phyloP scores from a whole-genome alignment of 2,797 vertebrate genomes.

The Sebastes minor region DNA sequence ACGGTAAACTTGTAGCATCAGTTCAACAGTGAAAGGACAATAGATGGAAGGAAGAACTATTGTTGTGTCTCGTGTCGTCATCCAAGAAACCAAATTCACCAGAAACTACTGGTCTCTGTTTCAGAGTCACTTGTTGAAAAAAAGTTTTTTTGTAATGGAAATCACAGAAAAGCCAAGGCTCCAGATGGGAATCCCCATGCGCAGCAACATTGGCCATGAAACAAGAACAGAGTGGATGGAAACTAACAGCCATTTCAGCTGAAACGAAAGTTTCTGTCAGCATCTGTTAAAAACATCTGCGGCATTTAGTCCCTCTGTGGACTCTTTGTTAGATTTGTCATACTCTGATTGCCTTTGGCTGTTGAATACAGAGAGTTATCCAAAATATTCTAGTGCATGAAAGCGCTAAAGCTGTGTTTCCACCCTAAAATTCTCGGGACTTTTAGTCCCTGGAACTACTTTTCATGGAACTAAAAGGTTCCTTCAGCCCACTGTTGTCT shows the following conservation, averaged over 20 bases:
- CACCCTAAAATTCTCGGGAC: no score
- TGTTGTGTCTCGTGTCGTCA: background rate
- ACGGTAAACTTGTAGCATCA: background rate
- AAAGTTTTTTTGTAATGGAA: background rate
- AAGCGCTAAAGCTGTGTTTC: background rate
- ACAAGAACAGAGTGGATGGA: conserved; percentile 35
- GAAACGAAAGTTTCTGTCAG: conserved; percentile 1
- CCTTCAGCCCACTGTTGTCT: no score
- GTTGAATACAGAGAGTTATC: background rate
- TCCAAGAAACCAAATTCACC: background rate
- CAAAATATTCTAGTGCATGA: background rate
- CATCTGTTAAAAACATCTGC: conserved; percentile 27
- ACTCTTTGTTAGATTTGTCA: conserved; percentile 12
- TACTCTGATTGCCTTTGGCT: conserved; percentile 1
- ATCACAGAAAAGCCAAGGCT: background rate
- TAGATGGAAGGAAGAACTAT: background rate
- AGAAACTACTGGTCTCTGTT: background rate
- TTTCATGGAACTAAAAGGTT: no score
- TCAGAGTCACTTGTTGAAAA: background rate
- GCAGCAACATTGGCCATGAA: background rate
- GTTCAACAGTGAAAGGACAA: background rate
- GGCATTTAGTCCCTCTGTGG: conserved; percentile 11
- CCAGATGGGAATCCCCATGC: background rate
- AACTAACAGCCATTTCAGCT: conserved; percentile 32
- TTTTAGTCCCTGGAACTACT: no score